Percentiles rank a stretch among this genome's conserved stretches.
These are phyloP conservation scores for Hoplodrina blanda DNA, from an alignment of 2,888 invertebrate species.

Conservation along the genomic window DNA sequence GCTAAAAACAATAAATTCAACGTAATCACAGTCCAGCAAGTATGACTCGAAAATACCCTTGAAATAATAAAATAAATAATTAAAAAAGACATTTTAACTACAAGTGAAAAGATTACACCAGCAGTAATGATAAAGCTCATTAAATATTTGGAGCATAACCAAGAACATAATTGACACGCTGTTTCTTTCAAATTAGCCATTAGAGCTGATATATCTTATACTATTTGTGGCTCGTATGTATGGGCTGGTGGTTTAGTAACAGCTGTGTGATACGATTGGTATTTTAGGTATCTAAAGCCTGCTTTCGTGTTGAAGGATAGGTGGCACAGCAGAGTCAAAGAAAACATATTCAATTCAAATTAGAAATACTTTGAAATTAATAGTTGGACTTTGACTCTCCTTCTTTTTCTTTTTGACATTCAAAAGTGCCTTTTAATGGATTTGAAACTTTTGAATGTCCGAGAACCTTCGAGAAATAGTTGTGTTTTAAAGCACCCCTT, in stretches of 20 bases:
- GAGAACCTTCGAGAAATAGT: no score
- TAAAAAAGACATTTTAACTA: conserved; percentile 40
- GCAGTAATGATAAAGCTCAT: conserved; percentile 50
- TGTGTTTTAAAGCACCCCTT: no score
- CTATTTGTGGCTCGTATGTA: conserved; percentile 34
- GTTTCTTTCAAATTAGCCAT: conserved; percentile 56
- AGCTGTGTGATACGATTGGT: conserved; percentile 11
- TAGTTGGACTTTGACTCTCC: no score
- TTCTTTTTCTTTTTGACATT: no score
- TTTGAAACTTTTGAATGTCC: no score
- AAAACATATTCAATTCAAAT: no score
- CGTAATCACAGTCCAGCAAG: not conserved
- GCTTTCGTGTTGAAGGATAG: not conserved
- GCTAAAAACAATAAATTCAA: conserved; percentile 4
- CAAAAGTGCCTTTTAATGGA: no score
- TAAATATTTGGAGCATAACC: conserved; percentile 59
- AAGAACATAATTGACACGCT: conserved; percentile 55
- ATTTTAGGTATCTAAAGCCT: not conserved
- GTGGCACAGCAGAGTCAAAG: not conserved
- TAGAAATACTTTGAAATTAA: no score
- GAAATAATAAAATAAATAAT: conserved; percentile 40
- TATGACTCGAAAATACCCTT: conserved; percentile 16
- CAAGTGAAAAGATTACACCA: conserved; percentile 32
- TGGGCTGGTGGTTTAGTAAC: conserved; percentile 3
- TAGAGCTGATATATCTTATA: conserved; percentile 45